Conservation (phyloP, 2,888 invertebrate species). For the Dolichopus griseipennis region DNA sequence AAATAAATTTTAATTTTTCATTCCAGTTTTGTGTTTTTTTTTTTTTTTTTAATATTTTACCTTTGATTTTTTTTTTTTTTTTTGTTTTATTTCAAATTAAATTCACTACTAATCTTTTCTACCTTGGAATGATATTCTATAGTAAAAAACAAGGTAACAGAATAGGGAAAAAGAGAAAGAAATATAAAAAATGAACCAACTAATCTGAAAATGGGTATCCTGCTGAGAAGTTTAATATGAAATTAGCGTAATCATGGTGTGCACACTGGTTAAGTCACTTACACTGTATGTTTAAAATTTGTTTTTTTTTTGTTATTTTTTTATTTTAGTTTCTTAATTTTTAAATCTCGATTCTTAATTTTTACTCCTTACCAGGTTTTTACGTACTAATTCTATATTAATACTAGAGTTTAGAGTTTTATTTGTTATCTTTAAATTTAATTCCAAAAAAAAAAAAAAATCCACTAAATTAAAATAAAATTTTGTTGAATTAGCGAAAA, state of each 20-base stretch:
- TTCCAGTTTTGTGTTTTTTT: background rate
- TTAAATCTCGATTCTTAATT: too few relatives aligned
- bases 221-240: slow-evolving; percentile 2
- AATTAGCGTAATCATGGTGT: slow-evolving; percentile 1
- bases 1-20: background rate
- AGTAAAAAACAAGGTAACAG: background rate
- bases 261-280: background rate
- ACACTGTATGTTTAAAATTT: too few relatives aligned
- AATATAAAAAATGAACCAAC: too few relatives aligned
- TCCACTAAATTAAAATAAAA: too few relatives aligned
- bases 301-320: too few relatives aligned
- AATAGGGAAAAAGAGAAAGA: too few relatives aligned
- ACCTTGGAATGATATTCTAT: background rate
- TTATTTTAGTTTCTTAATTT: background rate
- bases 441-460: too few relatives aligned
- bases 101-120: background rate
- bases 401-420: too few relatives aligned
- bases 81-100: background rate
- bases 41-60: background rate
- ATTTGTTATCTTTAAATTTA: too few relatives aligned
- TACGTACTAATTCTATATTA: too few relatives aligned
- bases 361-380: too few relatives aligned
- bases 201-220: background rate
- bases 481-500: too few relatives aligned
- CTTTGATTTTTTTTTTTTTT: background rate